Evolutionary conservation across 2,888 invertebrate genomes (phyloP), one percentile per base, ranked within the genome.

Genomic region (Rhynchonema sp.): DNA sequence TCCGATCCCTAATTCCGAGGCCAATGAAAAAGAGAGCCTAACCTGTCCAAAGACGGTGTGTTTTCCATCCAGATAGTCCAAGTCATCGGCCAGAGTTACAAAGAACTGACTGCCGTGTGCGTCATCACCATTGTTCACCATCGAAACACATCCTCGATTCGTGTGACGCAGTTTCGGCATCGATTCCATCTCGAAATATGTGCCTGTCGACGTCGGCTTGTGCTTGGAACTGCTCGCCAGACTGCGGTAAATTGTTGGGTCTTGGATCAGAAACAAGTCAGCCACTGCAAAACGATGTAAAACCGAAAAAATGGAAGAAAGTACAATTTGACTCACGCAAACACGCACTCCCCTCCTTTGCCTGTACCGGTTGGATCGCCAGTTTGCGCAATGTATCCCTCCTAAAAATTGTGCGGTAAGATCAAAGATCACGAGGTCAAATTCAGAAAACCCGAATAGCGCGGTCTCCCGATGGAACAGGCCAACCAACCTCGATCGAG

Each of bases 311-410:
- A 57, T 52, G 30, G 52, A 23, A 61, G 23, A 62, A 63, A 49
- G 27, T 3, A 22, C 22, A 22, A 64, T 23, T 2, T 22, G n/a
- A 58, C 6, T 1, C 30, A 60, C 46, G 22, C 29, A 58, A 46
- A 90, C 59, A 94, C 79, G 0, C 92, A 92, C 72, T 86, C 84
- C 29, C 98, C 98, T 2, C 89, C 91, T 68, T 83, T 82, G 2
- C 94, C 87, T 63, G 83, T 84, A 0, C 90, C 90, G 0, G 85
- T 84, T 0, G 96, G 96, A 75, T 98, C 96, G 1, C 98, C 96
- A 46, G 91, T 88, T 79, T 98, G 98, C 0, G 94, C 96, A 64
- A 96, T 87, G 69, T 96, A 91, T 62, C 88, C 87, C 73, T 83
- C 82, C 77, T 78, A 67, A 56, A 67, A 66, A 26, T 55, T 54